Conservation (phyloP, 2,888 invertebrate genomes). For the Sesamia inferens region DNA sequence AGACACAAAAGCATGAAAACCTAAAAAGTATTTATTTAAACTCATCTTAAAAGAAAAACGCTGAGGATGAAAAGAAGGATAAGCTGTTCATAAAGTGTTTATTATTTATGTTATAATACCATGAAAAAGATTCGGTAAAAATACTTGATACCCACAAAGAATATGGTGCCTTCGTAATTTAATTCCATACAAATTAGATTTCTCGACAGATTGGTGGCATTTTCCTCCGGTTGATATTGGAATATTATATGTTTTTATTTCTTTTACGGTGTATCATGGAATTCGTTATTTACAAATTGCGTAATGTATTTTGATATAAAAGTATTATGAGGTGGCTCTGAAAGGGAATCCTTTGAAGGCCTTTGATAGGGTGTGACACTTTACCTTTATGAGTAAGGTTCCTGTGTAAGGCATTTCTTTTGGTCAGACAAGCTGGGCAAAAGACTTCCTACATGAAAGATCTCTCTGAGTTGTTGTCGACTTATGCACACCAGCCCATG, state of each 20-base stretch:
- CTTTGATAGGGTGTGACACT: no score
- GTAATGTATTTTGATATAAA: no score
- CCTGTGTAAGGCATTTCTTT: no score
- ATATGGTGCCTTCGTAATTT: slow-evolving; percentile 38
- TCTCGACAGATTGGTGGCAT: slow-evolving; percentile 34
- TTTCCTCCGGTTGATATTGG: slow-evolving; percentile 20
- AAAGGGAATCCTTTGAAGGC: no score
- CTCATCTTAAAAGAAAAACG: not conserved
- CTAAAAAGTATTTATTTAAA: no score
- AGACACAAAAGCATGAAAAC: not conserved
- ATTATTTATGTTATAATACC: slow-evolving; percentile 12
- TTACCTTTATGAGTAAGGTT: no score
- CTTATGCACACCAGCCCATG: no score
- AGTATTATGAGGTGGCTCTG: no score
- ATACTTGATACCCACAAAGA: slow-evolving; percentile 5
- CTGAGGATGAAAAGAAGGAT: not conserved
- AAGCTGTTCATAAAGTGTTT: slow-evolving; percentile 14
- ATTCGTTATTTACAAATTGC: not conserved
- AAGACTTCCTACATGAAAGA: no score
- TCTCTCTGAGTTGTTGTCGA: no score
- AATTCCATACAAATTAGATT: slow-evolving; percentile 51
- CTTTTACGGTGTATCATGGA: not conserved
- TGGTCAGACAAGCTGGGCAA: no score
- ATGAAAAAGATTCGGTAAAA: slow-evolving; percentile 23
- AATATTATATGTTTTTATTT: slow-evolving; percentile 4